Evolutionary conservation across 2,797 vertebrate genomes (phyloP).

Genomic region (Chromobotia macracanthus): DNA sequence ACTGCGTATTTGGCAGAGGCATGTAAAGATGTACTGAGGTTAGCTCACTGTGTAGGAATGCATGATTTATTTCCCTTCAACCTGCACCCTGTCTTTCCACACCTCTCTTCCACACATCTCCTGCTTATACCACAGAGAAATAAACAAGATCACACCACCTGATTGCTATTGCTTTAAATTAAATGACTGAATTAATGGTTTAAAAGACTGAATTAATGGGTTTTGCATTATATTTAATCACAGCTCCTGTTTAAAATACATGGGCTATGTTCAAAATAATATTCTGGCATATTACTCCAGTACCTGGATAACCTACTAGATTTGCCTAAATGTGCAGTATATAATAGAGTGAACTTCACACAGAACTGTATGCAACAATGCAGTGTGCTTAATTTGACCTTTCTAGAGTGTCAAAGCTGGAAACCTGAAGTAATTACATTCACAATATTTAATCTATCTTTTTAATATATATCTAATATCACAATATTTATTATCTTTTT

Average conservation of each 20-base stretch:
- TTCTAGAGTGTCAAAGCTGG: too few relatives aligned
- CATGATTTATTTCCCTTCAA: constrained; percentile 52
- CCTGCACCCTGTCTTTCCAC: constrained; percentile 20
- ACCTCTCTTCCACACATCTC: constrained; percentile 19
- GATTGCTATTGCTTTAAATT: not conserved
- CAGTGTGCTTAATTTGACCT: too few relatives aligned
- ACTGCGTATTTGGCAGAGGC: not conserved
- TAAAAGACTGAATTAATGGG: not conserved
- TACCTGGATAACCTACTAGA: not conserved
- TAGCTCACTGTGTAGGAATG: constrained; percentile 56
- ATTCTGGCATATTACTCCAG: not conserved
- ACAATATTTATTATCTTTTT: too few relatives aligned
- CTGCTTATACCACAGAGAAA: constrained; percentile 8
- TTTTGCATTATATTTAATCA: not conserved
- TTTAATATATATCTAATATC: too few relatives aligned
- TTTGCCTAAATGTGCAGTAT: not conserved
- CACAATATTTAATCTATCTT: too few relatives aligned
- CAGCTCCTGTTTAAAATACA: too few relatives aligned
- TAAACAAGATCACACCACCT: constrained; percentile 8
- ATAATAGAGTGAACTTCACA: not conserved
- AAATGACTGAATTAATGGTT: not conserved
- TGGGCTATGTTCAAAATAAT: too few relatives aligned
- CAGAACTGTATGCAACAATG: too few relatives aligned
- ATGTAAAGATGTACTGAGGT: constrained; percentile 32
- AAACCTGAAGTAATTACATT: too few relatives aligned